Evolutionary conservation across 1,140 invertebrate species (phyloP).

Genomic region (Drosophila prosaltans): DNA sequence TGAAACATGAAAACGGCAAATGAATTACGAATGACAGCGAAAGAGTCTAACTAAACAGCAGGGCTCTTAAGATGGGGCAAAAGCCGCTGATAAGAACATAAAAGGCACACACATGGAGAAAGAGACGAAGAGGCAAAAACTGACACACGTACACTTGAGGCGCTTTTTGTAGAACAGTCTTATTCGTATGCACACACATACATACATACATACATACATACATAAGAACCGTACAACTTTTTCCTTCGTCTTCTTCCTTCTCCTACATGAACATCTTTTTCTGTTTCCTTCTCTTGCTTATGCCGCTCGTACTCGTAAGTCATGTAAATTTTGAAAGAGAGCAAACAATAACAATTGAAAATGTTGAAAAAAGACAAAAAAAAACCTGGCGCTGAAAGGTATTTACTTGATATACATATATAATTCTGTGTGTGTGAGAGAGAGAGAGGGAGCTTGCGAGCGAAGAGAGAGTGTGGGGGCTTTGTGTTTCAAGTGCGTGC

Average conservation of each 20-base stretch:
- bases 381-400: conserved; percentile 61
- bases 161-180: conserved; percentile 12
- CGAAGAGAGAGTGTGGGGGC: background rate
- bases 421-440: conserved; percentile 16
- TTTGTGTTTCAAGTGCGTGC: conserved; percentile 51
- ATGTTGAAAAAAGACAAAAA: conserved; percentile 34
- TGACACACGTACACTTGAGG: conserved; percentile 25
- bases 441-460: too few relatives aligned
- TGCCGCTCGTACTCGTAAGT: conserved; percentile 32
- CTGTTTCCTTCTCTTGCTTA: background rate
- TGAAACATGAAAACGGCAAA: conserved; percentile 72
- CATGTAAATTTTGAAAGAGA: conserved; percentile 65
- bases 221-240: conserved; percentile 1
- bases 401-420: conserved; percentile 3
- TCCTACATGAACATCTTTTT: background rate
- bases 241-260: background rate
- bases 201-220: too few relatives aligned
- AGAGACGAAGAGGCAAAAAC: background rate
- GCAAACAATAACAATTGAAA: conserved; percentile 66
- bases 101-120: conserved; percentile 14
- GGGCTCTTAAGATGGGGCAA: conserved; percentile 54
- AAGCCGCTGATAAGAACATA: conserved; percentile 59
- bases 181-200: too few relatives aligned
- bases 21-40: conserved; percentile 41
- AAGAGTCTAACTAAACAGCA: conserved; percentile 49